Evolutionary conservation across 2,888 invertebrate genomes (phyloP), one percentile per base, ranked within the genome.

Genomic region (Cremastinae sp.): DNA sequence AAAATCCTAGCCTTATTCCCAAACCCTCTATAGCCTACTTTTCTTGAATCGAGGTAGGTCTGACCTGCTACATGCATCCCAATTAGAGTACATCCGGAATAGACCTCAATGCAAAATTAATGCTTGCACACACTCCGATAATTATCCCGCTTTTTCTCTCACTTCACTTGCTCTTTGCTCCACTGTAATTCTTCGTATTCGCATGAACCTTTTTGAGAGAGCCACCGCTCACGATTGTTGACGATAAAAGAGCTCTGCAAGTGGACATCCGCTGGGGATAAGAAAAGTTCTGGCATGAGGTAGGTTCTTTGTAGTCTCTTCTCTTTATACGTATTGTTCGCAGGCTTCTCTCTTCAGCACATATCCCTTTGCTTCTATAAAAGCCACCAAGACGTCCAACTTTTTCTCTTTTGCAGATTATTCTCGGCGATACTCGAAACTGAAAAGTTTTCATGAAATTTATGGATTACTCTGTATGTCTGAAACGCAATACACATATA

Each of bases 231-330:
- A n/a, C n/a, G n/a, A n/a, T n/a, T n/a, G n/a, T n/a, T n/a, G n/a
- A n/a, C n/a, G n/a, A n/a, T n/a, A n/a, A n/a, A n/a, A n/a, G n/a
- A n/a, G n/a, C n/a, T n/a, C n/a, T n/a, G n/a, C n/a, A n/a, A n/a
- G n/a, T n/a, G n/a, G n/a, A n/a, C n/a, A n/a, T n/a, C n/a, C n/a
- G n/a, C n/a, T n/a, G n/a, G n/a, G n/a, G n/a, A n/a, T n/a, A n/a
- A n/a, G n/a, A n/a, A n/a, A n/a, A n/a, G n/a, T n/a, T n/a, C n/a
- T n/a, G n/a, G n/a, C n/a, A n/a, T n/a, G n/a, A n/a, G n/a, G n/a
- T n/a, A n/a, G n/a, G n/a, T n/a, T n/a, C 45, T 45, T 37, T 55
- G 45, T 14, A 43, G 61, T 53, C 49, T 43, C 55, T 70, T 53
- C 61, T 35, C 28, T 35, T 61, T 9, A 4, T 37, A 18, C n/a